Conservation (phyloP, 1,140 invertebrate genomes). For the Drosophila busckii region DNA sequence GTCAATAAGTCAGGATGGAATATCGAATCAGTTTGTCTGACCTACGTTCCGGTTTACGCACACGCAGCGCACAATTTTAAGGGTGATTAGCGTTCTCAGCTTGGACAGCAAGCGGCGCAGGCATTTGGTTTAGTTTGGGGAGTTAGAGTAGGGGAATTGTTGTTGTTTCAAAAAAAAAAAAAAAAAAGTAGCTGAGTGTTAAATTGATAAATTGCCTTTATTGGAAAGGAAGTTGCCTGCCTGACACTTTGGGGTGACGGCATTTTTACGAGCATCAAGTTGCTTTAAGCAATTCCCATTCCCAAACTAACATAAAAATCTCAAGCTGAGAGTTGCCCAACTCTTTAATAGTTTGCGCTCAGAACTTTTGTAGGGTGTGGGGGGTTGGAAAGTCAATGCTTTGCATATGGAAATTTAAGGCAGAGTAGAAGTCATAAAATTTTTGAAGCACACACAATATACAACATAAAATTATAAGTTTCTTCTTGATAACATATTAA, state of each 20-base stretch:
- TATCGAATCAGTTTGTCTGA: conserved; percentile 44
- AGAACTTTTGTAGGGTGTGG: no score
- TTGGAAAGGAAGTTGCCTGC: conserved; percentile 68
- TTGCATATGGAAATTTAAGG: no score
- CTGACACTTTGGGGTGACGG: conserved; percentile 15
- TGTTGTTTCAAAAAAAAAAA: no score
- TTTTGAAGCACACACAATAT: no score
- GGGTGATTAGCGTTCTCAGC: conserved; percentile 63
- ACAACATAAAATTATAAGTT: no score
- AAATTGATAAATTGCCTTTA: conserved; percentile 74
- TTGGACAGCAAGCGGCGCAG: conserved; percentile 28
- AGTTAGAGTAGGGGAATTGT: no score
- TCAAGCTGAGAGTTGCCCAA: neutral
- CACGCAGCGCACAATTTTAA: conserved; percentile 71
- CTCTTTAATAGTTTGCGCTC: no score
- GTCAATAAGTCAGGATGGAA: neutral
- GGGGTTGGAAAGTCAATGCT: no score
- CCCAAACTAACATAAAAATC: conserved; percentile 3
- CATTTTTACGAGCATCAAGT: conserved; percentile 19
- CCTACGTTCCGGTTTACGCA: conserved; percentile 49
- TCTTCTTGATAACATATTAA: no score
- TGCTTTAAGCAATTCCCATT: conserved; percentile 4
- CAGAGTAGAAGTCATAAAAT: no score
- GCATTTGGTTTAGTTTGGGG: neutral
- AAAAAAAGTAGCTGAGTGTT: conserved; percentile 70